Evolutionary conservation across 1,140 invertebrate genomes (phyloP).

Genomic region (Eriocheir sinensis): DNA sequence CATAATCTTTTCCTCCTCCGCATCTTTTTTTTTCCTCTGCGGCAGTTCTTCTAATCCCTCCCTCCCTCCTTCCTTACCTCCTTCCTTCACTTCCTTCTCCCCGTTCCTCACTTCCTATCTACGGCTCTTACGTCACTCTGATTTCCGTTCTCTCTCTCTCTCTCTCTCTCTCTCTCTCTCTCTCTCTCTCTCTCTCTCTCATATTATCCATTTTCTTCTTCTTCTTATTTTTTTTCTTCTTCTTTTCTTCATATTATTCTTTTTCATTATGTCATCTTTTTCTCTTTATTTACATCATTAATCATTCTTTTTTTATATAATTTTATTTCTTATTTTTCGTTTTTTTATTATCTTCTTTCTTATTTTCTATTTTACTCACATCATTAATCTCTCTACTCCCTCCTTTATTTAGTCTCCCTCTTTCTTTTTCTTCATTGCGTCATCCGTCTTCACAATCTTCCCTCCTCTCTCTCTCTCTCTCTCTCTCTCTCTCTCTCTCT

Average conservation of each 20-base stretch:
- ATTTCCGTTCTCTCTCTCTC: background rate
- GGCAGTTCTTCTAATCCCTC: background rate
- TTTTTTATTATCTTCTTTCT: no score
- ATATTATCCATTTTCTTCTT: background rate
- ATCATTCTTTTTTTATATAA: no score
- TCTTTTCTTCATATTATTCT: constrained; percentile 25
- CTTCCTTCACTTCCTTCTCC: background rate
- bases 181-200: background rate
- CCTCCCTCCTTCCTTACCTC: background rate
- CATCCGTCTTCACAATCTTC: no score
- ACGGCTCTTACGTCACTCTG: no score
- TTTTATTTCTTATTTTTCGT: no score
- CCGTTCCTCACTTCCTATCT: background rate
- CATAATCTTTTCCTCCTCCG: background rate
- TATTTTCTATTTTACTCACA: no score
- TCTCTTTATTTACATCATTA: background rate
- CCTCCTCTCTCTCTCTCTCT: no score
- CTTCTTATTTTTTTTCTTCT: no score
- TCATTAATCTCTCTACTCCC: no score
- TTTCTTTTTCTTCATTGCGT: no score
- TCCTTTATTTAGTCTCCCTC: no score
- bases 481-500: no score
- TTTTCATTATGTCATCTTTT: background rate
- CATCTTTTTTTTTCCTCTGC: background rate
- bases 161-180: background rate